Conservation (phyloP, 1,140 invertebrate genomes). For the Drosophila funebris region DNA sequence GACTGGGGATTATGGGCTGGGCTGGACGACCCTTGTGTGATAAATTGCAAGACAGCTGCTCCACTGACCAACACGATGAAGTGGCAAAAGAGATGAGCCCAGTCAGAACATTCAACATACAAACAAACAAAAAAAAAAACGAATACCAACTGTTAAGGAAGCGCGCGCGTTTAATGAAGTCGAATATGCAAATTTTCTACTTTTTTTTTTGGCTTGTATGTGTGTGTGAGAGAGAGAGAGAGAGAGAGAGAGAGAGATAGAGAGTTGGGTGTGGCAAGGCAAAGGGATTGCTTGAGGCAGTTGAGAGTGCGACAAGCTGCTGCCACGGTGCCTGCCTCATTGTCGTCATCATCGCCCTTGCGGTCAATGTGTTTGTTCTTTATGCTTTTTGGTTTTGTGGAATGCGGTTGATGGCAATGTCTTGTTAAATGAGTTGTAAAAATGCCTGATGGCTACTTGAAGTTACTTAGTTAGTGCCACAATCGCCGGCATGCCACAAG, state of each 20-base stretch:
- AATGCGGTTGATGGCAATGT: slow-evolving; percentile 26
- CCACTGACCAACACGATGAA: slow-evolving; percentile 46
- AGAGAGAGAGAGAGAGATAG: no score
- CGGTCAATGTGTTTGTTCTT: slow-evolving; percentile 35
- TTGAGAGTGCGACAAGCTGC: slow-evolving; percentile 8
- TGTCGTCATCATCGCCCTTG: slow-evolving; percentile 44
- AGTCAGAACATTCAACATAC: slow-evolving; percentile 5
- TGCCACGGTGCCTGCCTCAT: slow-evolving; percentile 27
- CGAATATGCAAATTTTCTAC: slow-evolving; percentile 71
- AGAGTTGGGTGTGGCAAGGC: background rate
- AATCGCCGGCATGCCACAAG: background rate
- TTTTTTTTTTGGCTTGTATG: slow-evolving; percentile 2
- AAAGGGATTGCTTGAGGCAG: background rate
- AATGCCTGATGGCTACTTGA: slow-evolving; percentile 55
- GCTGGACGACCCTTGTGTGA: slow-evolving; percentile 38
- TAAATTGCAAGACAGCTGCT: slow-evolving; percentile 53
- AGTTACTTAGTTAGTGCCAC: slow-evolving; percentile 16
- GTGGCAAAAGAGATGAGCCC: slow-evolving; percentile 51
- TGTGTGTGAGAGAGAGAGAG: background rate
- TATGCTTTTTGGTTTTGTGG: background rate
- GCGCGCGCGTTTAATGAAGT: slow-evolving; percentile 65
- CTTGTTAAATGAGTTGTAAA: slow-evolving; percentile 79
- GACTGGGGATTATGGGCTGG: background rate
- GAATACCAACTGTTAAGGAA: slow-evolving; percentile 26
- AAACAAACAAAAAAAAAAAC: background rate